A percentile compares a stretch with the other conserved stretches of the same genome.
Conservation (phyloP, 2,113 vertebrate genomes). For the Diadophis punctatus region DNA sequence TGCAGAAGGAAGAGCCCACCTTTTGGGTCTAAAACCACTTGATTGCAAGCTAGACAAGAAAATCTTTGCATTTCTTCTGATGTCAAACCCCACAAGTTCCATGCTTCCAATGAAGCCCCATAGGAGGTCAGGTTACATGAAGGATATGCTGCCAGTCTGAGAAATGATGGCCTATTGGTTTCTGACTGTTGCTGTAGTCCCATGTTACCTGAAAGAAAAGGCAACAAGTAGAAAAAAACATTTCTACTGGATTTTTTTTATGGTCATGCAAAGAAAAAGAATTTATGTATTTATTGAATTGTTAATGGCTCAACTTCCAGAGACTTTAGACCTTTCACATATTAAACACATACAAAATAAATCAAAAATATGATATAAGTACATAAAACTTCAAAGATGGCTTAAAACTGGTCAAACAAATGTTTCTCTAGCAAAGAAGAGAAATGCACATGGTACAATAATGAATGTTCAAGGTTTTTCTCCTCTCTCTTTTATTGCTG, state of each 20-base stretch:
- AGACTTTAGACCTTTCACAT: background rate
- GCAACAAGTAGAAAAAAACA: background rate
- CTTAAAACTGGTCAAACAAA: background rate
- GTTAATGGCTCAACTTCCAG: background rate
- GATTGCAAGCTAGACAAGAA: background rate
- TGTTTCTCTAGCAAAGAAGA: background rate
- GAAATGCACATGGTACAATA: background rate
- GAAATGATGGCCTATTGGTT: background rate
- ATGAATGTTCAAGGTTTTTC: background rate
- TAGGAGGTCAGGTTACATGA: background rate
- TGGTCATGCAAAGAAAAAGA: background rate
- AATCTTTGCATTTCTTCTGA: background rate
- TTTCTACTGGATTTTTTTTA: background rate
- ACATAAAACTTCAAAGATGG: background rate
- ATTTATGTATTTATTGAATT: background rate
- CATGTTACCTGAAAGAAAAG: background rate
- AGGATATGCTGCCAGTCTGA: background rate
- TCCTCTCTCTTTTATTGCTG: background rate
- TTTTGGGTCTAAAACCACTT: slow-evolving; percentile 16
- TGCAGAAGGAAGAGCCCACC: background rate
- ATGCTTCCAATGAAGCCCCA: background rate
- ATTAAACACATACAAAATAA: background rate
- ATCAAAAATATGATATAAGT: background rate
- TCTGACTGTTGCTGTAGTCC: background rate
- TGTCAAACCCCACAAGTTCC: background rate